Percentiles rank a stretch among this genome's conserved stretches.
phyloP scores from a whole-genome alignment of 2,113 vertebrate species.

The Festucalex cinctus region DNA sequence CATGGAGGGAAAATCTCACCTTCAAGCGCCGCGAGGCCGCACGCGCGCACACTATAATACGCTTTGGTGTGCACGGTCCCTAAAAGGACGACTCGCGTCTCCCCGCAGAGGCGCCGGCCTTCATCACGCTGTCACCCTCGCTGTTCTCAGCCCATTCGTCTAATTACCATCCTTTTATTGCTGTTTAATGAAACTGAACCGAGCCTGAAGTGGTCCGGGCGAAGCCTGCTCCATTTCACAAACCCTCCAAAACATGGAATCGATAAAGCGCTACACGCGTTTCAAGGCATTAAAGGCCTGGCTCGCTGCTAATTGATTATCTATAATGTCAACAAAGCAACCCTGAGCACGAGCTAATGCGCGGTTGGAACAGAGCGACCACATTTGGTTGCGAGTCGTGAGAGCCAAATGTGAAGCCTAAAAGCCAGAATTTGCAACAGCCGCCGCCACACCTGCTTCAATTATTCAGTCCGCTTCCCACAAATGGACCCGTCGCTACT shows the following conservation, averaged over 20 bases:
- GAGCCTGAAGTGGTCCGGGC: conserved; percentile 18
- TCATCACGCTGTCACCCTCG: conserved; percentile 20
- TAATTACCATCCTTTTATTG: conserved; percentile 41
- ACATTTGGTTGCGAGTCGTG: conserved; percentile 43
- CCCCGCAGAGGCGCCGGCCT: conserved; percentile 30
- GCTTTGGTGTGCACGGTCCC: conserved; percentile 32
- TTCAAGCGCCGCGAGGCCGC: conserved; percentile 36
- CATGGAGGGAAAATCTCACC: conserved; percentile 44
- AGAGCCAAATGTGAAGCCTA: conserved; percentile 45
- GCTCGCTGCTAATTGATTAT: conserved; percentile 45
- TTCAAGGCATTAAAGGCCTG: conserved; percentile 31
- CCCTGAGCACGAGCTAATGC: conserved; percentile 24
- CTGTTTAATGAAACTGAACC: conserved; percentile 43
- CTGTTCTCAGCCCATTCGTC: conserved; percentile 6
- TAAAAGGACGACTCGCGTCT: conserved; percentile 7
- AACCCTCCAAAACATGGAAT: conserved; percentile 19
- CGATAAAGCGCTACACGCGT: conserved; percentile 15
- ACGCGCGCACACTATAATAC: conserved; percentile 27
- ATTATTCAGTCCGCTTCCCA: conserved; percentile 54
- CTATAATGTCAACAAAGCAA: conserved; percentile 33
- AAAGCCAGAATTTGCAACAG: conserved; percentile 37
- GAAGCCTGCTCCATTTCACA: conserved; percentile 14
- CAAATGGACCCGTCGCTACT: conserved; percentile 32
- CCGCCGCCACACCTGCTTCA: conserved; percentile 27
- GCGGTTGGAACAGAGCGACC: conserved; percentile 4